Conservation (phyloP, 2,113 vertebrate species). For the Varanus salvator region DNA sequence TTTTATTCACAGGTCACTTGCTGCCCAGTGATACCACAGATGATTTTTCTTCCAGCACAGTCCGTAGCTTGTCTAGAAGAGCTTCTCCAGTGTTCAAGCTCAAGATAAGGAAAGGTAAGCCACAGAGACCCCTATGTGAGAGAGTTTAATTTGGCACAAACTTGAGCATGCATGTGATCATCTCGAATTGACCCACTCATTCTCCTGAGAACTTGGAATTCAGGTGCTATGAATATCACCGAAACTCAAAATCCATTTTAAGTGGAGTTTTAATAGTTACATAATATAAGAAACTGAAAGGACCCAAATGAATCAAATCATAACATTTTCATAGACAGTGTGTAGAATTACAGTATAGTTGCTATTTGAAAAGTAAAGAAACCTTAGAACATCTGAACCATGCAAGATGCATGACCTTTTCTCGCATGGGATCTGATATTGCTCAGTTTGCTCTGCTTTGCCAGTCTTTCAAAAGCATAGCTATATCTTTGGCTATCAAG, state of each 20-base stretch:
- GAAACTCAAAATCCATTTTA: no score
- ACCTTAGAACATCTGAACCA: neutral
- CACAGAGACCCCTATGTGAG: neutral
- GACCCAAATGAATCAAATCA: neutral
- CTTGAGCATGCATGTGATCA: neutral
- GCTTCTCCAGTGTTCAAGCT: neutral
- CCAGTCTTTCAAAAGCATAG: neutral
- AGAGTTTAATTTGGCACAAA: neutral
- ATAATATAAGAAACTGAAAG: neutral
- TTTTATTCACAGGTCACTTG: neutral
- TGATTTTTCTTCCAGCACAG: no score
- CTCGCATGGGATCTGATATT: neutral
- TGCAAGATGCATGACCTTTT: neutral
- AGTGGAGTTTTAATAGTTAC: no score
- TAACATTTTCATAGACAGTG: neutral
- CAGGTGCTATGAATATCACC: neutral
- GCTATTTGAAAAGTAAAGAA: neutral
- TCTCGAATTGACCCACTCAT: neutral
- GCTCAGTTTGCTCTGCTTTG: neutral
- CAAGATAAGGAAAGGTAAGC: neutral
- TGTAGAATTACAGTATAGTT: neutral
- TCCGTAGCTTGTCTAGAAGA: no score
- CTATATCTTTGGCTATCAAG: neutral
- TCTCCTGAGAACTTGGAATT: neutral
- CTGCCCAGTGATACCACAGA: neutral